Base-by-base conservation (phyloP, 2,888 invertebrate species). In the Plebejus anna region DNA sequence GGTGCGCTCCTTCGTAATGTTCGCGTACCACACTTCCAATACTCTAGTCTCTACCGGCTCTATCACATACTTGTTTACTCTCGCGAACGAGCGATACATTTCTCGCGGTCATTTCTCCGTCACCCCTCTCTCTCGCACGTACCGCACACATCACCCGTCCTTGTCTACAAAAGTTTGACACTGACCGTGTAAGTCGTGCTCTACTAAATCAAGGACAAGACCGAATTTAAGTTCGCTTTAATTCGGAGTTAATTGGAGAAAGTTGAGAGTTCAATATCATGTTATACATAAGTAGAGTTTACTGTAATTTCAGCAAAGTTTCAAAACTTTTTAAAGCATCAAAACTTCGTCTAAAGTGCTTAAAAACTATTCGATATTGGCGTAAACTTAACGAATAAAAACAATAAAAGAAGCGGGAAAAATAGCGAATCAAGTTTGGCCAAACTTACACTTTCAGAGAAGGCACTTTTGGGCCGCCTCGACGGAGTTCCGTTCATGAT, bases 401-500 rank as follows among this genome's bases (percentile, higher is more conserved):
- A 28, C 0, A 9, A 4, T 28, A 61, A 11, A 61, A 59, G 11
- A 61, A 61, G 61, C 61, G 28, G 11, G 22, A 28, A 61, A 61
- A 22, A 22, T 59, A 59, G 22, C 22, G 6, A 13, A 32, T 4
- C 16, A 1, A n/a, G 47, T n/a, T 11, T 61, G 32, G 22, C 11
- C 0, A 47, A 70, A 83, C 91, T 89, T 86, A 92, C 93, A 90
- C 88, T 88, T 84, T 93, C 94, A 80, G 91, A 92, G 84, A 93
- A 94, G 81, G 92, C 92, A 84, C 88, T 93, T 86, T 92, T 93
- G 70, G 93, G 91, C 83, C 90, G 90, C 82, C 94, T 89, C 77
- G 90, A 84, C 81, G 93, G 93, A 81, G 92, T 91, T 82, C 92
- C 94, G 89, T 93, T 94, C 93, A 94, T 94, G 88, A 84, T 85